Evolutionary conservation across 1,140 invertebrate genomes (phyloP).

Genomic region (Cotesia typhae): DNA sequence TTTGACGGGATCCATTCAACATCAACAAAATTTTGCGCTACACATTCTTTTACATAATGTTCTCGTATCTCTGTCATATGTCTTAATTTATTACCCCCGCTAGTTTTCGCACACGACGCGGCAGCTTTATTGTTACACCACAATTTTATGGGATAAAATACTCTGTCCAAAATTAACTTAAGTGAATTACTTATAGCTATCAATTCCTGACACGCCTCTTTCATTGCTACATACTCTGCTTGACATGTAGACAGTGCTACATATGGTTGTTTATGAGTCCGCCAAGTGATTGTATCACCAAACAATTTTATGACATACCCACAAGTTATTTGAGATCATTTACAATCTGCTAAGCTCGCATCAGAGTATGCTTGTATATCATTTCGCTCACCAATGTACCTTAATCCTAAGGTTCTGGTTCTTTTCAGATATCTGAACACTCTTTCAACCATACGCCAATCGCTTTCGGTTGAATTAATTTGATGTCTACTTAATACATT

Average conservation of each 20-base stretch:
- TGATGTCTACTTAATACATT: conserved; percentile 47
- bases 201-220: conserved; percentile 31
- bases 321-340: conserved; percentile 30
- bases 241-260: conserved; percentile 36
- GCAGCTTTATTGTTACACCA: conserved; percentile 26
- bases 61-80: conserved; percentile 30
- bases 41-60: conserved; percentile 35
- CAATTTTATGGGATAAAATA: conserved; percentile 19
- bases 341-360: conserved; percentile 34
- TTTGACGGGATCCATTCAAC: conserved; percentile 30
- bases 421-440: conserved; percentile 30
- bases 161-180: conserved; percentile 21
- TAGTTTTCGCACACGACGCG: conserved; percentile 19
- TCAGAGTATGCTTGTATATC: conserved; percentile 28
- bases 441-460: conserved; percentile 11
- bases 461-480: conserved; percentile 28
- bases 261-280: conserved; percentile 31
- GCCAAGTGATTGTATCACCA: conserved; percentile 31
- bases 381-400: neutral
- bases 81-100: conserved; percentile 29
- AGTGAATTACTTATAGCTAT: conserved; percentile 24
- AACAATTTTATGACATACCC: conserved; percentile 30
- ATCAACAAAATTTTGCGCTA: conserved; percentile 17
- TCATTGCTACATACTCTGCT: conserved; percentile 35
- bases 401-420: conserved; percentile 20